phyloP scores from a whole-genome alignment of 2,113 vertebrate genomes.

The Cyprinodon variegatus region DNA sequence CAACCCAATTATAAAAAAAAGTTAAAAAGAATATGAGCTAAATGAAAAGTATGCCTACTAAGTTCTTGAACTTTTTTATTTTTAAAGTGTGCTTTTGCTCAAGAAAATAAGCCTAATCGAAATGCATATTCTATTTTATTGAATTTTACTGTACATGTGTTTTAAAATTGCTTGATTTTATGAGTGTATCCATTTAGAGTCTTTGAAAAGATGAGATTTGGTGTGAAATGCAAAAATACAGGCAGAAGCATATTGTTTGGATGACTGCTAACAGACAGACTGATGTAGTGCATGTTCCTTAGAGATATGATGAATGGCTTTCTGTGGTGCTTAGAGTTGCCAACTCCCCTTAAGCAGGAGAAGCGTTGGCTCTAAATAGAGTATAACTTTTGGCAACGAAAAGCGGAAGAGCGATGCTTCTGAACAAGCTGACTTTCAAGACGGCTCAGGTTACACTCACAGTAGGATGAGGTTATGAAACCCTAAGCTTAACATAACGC shows the following conservation, averaged over 20 bases:
- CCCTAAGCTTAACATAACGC: conserved; percentile 23
- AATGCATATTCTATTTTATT: neutral
- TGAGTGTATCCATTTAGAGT: neutral
- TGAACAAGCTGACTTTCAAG: conserved; percentile 31
- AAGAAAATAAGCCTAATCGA: neutral
- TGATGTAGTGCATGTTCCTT: conserved; percentile 63
- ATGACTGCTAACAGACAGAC: conserved; percentile 72
- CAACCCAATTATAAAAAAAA: neutral
- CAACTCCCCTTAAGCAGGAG: conserved; percentile 41
- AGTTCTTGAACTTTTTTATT: neutral
- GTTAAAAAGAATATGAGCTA: neutral
- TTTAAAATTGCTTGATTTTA: conserved; percentile 24
- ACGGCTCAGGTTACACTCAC: conserved; percentile 32
- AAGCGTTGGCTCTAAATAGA: conserved; percentile 43
- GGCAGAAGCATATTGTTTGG: conserved; percentile 50
- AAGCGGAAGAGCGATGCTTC: conserved; percentile 16
- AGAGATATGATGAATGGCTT: conserved; percentile 69
- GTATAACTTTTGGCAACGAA: conserved; percentile 35
- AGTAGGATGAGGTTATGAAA: conserved; percentile 21
- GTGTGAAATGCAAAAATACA: conserved; percentile 45
- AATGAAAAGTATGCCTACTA: neutral
- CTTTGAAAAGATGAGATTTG: conserved; percentile 33
- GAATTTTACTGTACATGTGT: neutral
- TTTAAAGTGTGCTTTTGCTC: neutral
- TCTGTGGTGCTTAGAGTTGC: conserved; percentile 59